Percentiles rank a stretch among this genome's conserved stretches.
Conservation (phyloP, 2,797 vertebrate genomes). For the Coccyzus lansbergi region DNA sequence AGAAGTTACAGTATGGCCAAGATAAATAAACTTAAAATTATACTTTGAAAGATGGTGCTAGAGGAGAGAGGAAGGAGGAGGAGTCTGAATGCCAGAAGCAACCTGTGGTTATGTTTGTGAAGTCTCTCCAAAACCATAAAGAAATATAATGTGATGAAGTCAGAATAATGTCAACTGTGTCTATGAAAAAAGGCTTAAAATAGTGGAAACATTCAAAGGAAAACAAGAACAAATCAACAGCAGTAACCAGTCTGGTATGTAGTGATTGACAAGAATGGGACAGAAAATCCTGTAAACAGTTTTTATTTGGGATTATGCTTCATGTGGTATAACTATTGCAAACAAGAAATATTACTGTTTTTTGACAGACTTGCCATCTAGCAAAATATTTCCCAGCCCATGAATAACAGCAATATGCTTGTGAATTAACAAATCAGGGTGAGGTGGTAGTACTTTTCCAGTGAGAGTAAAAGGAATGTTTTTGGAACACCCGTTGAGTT, state of each 20-base stretch:
- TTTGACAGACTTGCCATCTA: constrained; percentile 12
- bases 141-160: not conserved
- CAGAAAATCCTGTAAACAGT: not conserved
- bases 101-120: not conserved
- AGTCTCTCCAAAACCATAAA: not conserved
- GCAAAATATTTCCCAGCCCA: not conserved
- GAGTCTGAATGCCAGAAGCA: not conserved
- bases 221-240: constrained; percentile 8
- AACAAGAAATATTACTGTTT: not conserved
- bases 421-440: constrained; percentile 5
- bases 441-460: not conserved
- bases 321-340: not conserved
- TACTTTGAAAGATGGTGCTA: not conserved
- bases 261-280: constrained; percentile 21
- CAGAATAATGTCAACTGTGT: not conserved
- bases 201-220: not conserved
- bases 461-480: not conserved
- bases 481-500: not conserved
- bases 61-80: not conserved
- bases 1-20: not conserved
- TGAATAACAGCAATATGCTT: not conserved
- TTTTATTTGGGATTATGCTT: constrained; percentile 4
- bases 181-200: not conserved
- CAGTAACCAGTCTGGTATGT: not conserved
- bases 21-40: not conserved